Evolutionary conservation across 2,797 vertebrate genomes (phyloP).

Genomic region (Myioborus melanocephalus): DNA sequence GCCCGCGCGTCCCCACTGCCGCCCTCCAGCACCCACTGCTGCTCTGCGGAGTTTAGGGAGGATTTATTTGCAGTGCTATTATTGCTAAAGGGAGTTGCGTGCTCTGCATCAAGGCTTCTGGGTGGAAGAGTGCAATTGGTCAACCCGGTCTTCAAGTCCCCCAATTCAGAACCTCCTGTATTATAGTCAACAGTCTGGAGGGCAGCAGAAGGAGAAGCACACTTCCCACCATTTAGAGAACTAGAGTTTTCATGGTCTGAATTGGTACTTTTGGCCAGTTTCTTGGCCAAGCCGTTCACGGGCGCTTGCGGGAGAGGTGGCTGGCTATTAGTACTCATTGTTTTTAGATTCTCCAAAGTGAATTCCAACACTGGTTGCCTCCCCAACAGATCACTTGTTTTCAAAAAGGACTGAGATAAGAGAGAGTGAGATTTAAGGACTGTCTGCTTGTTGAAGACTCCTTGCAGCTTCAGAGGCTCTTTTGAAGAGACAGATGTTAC

Average conservation of each 20-base stretch:
- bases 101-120: slow-evolving; percentile 80
- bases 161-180: slow-evolving; percentile 66
- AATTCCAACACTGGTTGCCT: slow-evolving; percentile 92
- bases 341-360: slow-evolving; percentile 91
- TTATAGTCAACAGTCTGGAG: slow-evolving; percentile 78
- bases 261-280: slow-evolving; percentile 84
- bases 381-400: slow-evolving; percentile 86
- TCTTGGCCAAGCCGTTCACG: slow-evolving; percentile 94
- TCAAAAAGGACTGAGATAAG: slow-evolving; percentile 83
- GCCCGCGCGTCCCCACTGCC: slow-evolving; percentile 56
- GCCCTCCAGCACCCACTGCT: slow-evolving; percentile 64
- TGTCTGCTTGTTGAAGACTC: slow-evolving; percentile 94
- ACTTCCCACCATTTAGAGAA: slow-evolving; percentile 75
- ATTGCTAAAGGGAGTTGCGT: slow-evolving; percentile 74
- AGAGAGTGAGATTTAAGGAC: slow-evolving; percentile 91
- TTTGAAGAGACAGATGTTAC: slow-evolving; percentile 91
- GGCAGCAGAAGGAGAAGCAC: slow-evolving; percentile 54
- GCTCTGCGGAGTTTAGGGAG: slow-evolving; percentile 69
- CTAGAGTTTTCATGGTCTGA: slow-evolving; percentile 80
- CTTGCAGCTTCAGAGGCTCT: slow-evolving; percentile 94
- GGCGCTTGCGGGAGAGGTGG: slow-evolving; percentile 85
- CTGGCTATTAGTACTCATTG: slow-evolving; percentile 86
- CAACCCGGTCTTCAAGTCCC: slow-evolving; percentile 74
- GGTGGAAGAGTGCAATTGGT: slow-evolving; percentile 83
- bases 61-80: slow-evolving; percentile 74